Base-by-base conservation (phyloP, 2,113 vertebrate species). In the Melanerpes aurifrons region DNA sequence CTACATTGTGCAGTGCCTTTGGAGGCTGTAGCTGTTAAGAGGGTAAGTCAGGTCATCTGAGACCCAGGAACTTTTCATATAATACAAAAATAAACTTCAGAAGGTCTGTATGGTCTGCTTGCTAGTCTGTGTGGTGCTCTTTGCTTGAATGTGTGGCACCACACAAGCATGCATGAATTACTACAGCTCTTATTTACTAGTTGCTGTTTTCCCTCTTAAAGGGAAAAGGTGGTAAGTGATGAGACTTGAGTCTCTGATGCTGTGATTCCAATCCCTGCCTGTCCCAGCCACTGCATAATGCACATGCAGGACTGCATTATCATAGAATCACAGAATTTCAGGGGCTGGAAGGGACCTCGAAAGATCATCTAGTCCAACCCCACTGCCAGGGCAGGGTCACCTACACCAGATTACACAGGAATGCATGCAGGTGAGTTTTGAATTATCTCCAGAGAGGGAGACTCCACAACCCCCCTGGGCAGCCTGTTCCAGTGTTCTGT, bases 1-100 rank as follows among this genome's bases (percentile, higher is more conserved):
- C 2, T 10, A 1, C 2, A 2, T 59, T 35, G 43, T 2, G 2
- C 15, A 63, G n/a, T 35, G 0, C 0, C 45, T 90, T 69, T 0
- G 0, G 48, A n/a, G 70, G 14, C 48, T 68, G 12, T 77, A 73
- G 54, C 10, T 79, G 32, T 61, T 82, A 40, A 40, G 29, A 8
- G 6, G 9, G 7, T 79, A 43, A 90, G 28, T 61, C 3, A 6
- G 43, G 48, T 75, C 13, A 8, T 45, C 24, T 43, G 58, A 61
- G 25, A 64, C 26, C 18, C 19, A 11, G 47, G 84, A 37, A 15
- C 45, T 74, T 93, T 15, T 7, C n/a, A 35, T 2, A 3, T 12
- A 12, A 8, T 69, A 3, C 35, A 12, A 50, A 77, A 91, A 56
- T 58, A 56, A 83, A n/a, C n/a, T 35, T 59, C 1, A 31, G 10